These are phyloP conservation scores for Atlantisia rogersi DNA, from an alignment of 2,113 vertebrate species.

Conservation along the genomic window DNA sequence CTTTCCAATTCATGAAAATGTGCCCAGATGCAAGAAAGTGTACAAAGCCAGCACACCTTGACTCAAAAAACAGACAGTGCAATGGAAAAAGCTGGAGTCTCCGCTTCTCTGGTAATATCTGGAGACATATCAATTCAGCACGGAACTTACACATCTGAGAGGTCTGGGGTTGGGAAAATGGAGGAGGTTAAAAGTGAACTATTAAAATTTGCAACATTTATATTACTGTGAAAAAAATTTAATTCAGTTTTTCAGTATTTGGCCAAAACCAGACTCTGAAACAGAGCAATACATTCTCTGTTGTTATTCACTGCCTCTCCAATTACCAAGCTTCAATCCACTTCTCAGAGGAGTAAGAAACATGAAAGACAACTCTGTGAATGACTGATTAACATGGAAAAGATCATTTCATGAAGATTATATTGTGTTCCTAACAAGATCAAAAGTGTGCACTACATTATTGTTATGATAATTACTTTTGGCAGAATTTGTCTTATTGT, in stretches of 20 bases:
- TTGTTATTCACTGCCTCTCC: conserved; percentile 12
- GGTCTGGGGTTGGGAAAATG: not conserved
- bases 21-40: not conserved
- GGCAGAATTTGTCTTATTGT: conserved; percentile 65
- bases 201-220: not conserved
- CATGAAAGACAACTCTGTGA: conserved; percentile 48
- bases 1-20: not conserved
- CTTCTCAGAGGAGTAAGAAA: conserved; percentile 42
- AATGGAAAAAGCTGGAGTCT: not conserved
- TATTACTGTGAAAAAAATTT: not conserved
- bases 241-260: not conserved
- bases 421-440: conserved; percentile 62
- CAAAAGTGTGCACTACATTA: conserved; percentile 68
- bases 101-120: not conserved
- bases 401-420: conserved; percentile 61
- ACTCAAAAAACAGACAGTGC: not conserved
- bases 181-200: not conserved
- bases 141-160: not conserved
- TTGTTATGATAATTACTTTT: conserved; percentile 75
- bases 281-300: conserved; percentile 1
- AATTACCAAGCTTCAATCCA: conserved; percentile 34
- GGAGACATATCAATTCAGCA: not conserved
- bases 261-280: not conserved
- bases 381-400: conserved; percentile 68
- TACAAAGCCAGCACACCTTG: not conserved